Evolutionary conservation across 1,140 invertebrate genomes (phyloP), one percentile per base, ranked within the genome.

Genomic region (Drosophila mojavensis): DNA sequence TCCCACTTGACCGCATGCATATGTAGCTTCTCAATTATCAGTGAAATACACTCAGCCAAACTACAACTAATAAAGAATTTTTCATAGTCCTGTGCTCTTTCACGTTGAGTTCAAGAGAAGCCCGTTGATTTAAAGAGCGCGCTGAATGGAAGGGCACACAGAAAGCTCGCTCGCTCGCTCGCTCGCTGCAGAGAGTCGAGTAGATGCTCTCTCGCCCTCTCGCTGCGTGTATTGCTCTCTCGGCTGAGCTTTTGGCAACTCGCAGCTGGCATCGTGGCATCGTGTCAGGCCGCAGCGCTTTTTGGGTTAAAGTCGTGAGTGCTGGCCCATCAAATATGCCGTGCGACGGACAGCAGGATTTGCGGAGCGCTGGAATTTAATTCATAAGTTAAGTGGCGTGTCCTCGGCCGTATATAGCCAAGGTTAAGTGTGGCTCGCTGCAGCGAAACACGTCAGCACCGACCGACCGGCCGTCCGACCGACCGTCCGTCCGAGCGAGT

Each of bases 301-400:
- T 79, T 79, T 77, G 65, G 83, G 75, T 73, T 86, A 85, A 86
- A 71, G 71, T 82, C 76, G 56, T 13, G 54, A 54, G 51, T 48
- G 60, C 58, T 54, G 65, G 10, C 72, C 59, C 61, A 61, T 66
- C 59, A 81, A 67, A 70, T 65, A 58, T 48, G 50, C 20, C 54
- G 24, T 62, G 36, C 47, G 58, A 17, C 51, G 24, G 65, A 47
- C 66, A 70, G 61, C 66, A 53, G 81, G 54, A 75, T 55, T 85
- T 66, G 66, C 76, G 55, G 69, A 81, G 83, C 70, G 63, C 66
- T 75, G 84, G 84, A 80, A 83, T 83, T 88, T 83, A 88, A 88
- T 89, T 88, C 84, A 88, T 88, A 83, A 78, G 84, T 88, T 73
- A 79, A 88, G 84, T 81, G 80, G 69, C 78, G 84, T 88, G 79